phyloP scores from a whole-genome alignment of 2,113 vertebrate species.

The Trogon surrucura region DNA sequence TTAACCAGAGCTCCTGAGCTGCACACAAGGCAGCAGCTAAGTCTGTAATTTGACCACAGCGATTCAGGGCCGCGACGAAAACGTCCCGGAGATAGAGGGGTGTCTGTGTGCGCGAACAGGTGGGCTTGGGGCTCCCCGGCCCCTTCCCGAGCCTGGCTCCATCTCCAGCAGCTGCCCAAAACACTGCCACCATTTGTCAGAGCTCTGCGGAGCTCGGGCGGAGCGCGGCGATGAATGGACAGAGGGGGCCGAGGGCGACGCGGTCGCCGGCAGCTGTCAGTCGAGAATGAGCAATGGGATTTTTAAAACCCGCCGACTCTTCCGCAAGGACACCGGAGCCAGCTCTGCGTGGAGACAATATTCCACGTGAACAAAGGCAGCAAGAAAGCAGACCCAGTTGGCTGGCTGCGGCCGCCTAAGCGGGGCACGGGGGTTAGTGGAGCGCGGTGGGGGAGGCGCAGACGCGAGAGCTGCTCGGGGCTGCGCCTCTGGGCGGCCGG shows the following conservation, averaged over 20 bases:
- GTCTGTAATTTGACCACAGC: background rate
- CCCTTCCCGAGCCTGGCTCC: background rate
- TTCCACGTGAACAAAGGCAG: background rate
- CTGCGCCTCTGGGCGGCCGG: background rate
- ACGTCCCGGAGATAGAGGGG: background rate
- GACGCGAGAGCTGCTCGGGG: background rate
- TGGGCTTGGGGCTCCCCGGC: background rate
- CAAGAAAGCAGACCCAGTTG: background rate
- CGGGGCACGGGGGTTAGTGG: background rate
- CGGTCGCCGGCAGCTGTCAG: slow-evolving; percentile 12
- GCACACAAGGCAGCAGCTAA: background rate
- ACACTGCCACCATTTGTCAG: slow-evolving; percentile 35
- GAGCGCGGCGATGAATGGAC: background rate
- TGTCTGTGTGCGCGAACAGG: slow-evolving; percentile 6
- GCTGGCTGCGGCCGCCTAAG: background rate
- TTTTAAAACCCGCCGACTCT: accelerated
- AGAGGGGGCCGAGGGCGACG: background rate
- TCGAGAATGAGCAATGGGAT: background rate
- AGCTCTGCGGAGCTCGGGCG: background rate
- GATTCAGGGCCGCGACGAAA: background rate
- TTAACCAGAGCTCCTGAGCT: slow-evolving; percentile 46
- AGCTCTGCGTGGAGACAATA: background rate
- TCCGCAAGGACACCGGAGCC: background rate
- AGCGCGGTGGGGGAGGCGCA: background rate
- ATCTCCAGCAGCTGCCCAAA: slow-evolving; percentile 40